Base-by-base conservation (phyloP, 2,888 invertebrate species). In the Phragmatobia fuliginosa region DNA sequence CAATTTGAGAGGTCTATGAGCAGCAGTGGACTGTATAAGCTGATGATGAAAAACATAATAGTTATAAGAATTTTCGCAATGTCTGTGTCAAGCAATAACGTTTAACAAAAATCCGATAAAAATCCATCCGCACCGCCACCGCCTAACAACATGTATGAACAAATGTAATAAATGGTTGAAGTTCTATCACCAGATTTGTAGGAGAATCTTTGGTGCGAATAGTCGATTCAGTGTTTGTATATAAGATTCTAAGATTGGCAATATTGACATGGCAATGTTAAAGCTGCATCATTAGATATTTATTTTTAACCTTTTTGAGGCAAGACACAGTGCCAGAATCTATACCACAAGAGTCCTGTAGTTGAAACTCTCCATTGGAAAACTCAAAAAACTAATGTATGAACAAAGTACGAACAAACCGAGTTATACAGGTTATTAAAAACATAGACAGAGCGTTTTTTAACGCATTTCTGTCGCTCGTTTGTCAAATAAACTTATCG, bases 401-500 rank as follows among this genome's bases (percentile, higher is more conserved):
- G 21, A 0, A 45, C 7, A 21, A 49, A 7, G n/a, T 49, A n/a
- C n/a, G 1, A 52, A 52, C 25, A 52, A 52, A 25, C 4, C 25
- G 25, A 52, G 14, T 25, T 14, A 52, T 25, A 25, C 25, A 25
- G 49, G 14, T 25, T 52, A 11, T 52, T 52, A 0, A 25, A 52
- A 52, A 52, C 21, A 11, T 14, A 49, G 14, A 25, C 11, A 21
- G 49, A 8, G 49, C 49, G n/a, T n/a, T 18, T 18, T 45, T 18
- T 41, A 18, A 18, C 41, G 6, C 41, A 18, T 41, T 45, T 45
- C 5, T 49, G 45, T 49, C 58, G 36, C 38, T 41, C n/a, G 18
- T 61, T 60, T 52, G 65, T 61, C 52, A 49, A 38, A n/a, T 25
- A 63, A 38, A 21, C 66, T 70, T 67, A 70, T 63, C 70, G 63